phyloP scores from a whole-genome alignment of 2,797 vertebrate genomes.

The Notolepis coatsorum region DNA sequence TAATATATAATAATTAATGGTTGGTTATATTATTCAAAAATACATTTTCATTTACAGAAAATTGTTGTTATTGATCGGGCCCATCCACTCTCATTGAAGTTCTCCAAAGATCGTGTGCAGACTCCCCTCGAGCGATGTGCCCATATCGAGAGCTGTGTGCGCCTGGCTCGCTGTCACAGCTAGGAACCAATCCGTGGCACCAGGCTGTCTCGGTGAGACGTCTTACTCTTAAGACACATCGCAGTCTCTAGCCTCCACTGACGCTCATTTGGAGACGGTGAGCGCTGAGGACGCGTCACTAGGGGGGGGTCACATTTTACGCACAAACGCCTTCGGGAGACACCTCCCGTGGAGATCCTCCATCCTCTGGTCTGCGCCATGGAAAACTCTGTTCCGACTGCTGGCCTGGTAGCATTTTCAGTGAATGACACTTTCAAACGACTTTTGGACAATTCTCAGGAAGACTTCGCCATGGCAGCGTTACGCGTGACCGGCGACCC shows the following conservation, averaged over 20 bases:
- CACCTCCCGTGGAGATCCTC: constrained; percentile 27
- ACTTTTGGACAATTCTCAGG: constrained; percentile 9
- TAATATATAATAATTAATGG: too few species aligned
- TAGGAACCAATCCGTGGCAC: constrained; percentile 52
- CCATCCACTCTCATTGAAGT: constrained; percentile 6
- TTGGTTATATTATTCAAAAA: too few species aligned
- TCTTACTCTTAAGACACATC: constrained; percentile 46
- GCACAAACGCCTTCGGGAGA: constrained; percentile 46
- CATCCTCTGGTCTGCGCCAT: constrained; percentile 66
- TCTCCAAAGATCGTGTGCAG: constrained; percentile 23
- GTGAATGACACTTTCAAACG: constrained; percentile 33
- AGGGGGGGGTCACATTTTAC: constrained; percentile 60
- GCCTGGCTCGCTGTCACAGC: neutral
- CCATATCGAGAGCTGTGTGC: constrained; percentile 4
- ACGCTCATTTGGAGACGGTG: constrained; percentile 48
- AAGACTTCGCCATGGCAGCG: constrained; percentile 24
- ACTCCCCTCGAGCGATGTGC: constrained; percentile 37
- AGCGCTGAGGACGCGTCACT: constrained; percentile 40
- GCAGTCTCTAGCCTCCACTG: constrained; percentile 40
- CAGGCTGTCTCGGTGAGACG: constrained; percentile 41
- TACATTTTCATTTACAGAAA: too few species aligned
- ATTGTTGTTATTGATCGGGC: constrained; percentile 44
- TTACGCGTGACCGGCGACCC: constrained; percentile 34
- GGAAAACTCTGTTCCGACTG: constrained; percentile 62
- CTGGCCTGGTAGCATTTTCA: constrained; percentile 35